A percentile compares a stretch with the other conserved stretches of the same genome.
Evolutionary conservation across 2,797 vertebrate genomes (phyloP).

Genomic region (Lophius americanus): DNA sequence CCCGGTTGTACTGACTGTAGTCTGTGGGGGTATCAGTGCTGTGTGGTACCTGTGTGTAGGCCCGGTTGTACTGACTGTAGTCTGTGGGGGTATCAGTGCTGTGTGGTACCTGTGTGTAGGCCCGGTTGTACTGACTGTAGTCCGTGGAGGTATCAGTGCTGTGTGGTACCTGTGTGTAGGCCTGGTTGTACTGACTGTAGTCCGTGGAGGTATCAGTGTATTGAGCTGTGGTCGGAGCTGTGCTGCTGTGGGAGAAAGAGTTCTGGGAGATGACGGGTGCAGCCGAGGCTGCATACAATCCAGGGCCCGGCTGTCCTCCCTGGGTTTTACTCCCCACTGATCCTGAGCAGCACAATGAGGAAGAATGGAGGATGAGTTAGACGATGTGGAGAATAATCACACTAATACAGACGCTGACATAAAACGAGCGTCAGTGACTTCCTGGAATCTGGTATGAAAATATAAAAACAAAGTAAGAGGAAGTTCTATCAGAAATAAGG

Average conservation of each 20-base stretch:
- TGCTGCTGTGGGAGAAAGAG: constrained; percentile 76
- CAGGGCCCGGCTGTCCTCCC: constrained; percentile 75
- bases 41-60: constrained; percentile 82
- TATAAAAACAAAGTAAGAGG: not conserved
- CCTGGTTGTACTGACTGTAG: constrained; percentile 89
- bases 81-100: constrained; percentile 82
- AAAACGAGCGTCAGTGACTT: not conserved
- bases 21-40: constrained; percentile 82
- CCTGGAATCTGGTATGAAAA: not conserved
- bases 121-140: constrained; percentile 89
- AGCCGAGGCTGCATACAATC: constrained; percentile 73
- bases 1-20: constrained; percentile 89
- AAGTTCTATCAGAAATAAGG: not conserved
- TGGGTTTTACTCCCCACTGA: constrained; percentile 83
- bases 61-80: constrained; percentile 89
- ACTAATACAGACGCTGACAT: not conserved
- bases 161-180: constrained; percentile 82
- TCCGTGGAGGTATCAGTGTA: constrained; percentile 84
- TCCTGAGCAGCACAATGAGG: constrained; percentile 58
- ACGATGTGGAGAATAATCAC: not conserved
- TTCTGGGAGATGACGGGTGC: constrained; percentile 72
- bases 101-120: constrained; percentile 82
- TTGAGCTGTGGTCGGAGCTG: constrained; percentile 79
- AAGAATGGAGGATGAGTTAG: constrained; percentile 12
- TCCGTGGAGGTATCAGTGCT: constrained; percentile 82